These are phyloP conservation scores for Sicus ferrugineus DNA, from an alignment of 2,888 invertebrate genomes.

Conservation along the genomic window DNA sequence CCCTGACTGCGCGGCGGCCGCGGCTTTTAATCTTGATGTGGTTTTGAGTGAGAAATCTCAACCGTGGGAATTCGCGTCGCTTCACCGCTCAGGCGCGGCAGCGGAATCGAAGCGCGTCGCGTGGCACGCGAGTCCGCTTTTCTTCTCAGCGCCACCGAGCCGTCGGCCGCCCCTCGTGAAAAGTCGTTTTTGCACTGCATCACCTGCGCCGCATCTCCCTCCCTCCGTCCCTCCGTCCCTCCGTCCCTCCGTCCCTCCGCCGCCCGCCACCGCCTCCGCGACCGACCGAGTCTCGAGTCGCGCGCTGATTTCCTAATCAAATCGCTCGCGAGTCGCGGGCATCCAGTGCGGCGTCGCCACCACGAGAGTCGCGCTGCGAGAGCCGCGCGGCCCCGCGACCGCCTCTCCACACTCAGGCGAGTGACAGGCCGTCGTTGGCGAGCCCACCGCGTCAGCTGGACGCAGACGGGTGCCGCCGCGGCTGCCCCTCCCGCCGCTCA, in stretches of 20 bases:
- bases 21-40: conserved; percentile 25
- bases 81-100: not conserved
- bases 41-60: conserved; percentile 17
- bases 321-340: not conserved
- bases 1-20: too few species aligned
- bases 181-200: too few species aligned
- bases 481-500: not conserved
- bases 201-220: too few species aligned
- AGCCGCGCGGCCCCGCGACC: not conserved
- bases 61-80: conserved; percentile 19
- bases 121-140: not conserved
- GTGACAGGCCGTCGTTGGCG: not conserved
- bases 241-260: too few species aligned
- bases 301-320: not conserved
- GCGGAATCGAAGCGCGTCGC: not conserved
- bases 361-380: not conserved
- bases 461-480: not conserved
- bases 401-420: not conserved
- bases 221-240: too few species aligned
- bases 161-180: not conserved
- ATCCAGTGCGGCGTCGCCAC: conserved; percentile 15
- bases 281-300: not conserved
- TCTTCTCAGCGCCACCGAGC: not conserved
- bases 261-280: not conserved
- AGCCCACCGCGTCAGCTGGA: conserved; percentile 12